A percentile compares a stretch with the other conserved stretches of the same genome.
Conservation (phyloP, 1,140 invertebrate species). For the Apis florea region DNA sequence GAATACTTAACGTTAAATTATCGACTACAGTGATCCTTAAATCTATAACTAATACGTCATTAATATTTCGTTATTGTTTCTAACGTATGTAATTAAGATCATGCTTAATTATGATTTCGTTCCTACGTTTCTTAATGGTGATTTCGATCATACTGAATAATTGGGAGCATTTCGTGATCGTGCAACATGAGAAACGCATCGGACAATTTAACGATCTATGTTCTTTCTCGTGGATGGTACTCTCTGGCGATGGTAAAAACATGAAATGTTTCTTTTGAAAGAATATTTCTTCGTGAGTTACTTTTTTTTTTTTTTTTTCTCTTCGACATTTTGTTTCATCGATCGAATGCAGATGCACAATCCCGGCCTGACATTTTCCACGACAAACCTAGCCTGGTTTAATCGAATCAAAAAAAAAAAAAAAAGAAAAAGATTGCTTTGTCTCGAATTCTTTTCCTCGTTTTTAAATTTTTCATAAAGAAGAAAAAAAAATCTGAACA, state of each 20-base stretch:
- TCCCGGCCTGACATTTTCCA: background rate
- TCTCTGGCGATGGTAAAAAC: background rate
- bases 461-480: background rate
- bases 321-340: background rate
- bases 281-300: background rate
- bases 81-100: background rate
- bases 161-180: background rate
- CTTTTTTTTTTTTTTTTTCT: too few relatives aligned
- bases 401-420: background rate
- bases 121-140: background rate
- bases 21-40: conserved; percentile 41
- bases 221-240: background rate
- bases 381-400: background rate
- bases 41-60: conserved; percentile 13
- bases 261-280: background rate
- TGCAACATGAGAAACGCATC: background rate
- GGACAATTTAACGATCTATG: background rate
- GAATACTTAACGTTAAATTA: conserved; percentile 39
- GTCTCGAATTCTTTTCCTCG: background rate
- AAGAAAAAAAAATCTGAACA: background rate
- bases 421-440: background rate
- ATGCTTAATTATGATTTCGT: background rate
- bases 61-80: conserved; percentile 7
- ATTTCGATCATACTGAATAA: background rate
- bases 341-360: conserved; percentile 15